Percentiles rank a stretch among this genome's conserved stretches.
Evolutionary conservation across 2,888 invertebrate species (phyloP).

Genomic region (Hemithea aestivaria): DNA sequence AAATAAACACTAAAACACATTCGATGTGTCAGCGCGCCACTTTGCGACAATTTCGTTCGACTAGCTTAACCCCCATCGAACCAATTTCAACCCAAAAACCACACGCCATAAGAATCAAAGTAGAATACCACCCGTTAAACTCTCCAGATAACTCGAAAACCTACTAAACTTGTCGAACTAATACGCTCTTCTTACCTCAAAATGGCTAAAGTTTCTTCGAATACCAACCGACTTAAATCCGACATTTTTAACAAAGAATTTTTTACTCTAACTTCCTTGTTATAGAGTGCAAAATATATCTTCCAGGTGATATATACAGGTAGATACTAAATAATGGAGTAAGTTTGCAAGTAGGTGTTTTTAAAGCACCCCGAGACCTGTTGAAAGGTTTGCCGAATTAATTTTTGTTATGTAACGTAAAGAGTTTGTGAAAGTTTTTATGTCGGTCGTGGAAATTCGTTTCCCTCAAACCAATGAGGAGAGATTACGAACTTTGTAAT

Average conservation of each 20-base stretch:
- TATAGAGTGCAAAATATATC: constrained; percentile 29
- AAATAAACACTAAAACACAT: constrained; percentile 42
- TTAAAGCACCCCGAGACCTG: constrained; percentile 49
- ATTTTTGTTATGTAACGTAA: constrained; percentile 31
- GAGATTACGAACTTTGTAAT: constrained; percentile 7
- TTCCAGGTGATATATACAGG: constrained; percentile 31
- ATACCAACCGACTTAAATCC: constrained; percentile 34
- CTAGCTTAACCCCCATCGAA: constrained; percentile 17
- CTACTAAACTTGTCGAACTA: constrained; percentile 70
- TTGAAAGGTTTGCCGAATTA: constrained; percentile 43
- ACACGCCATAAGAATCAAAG: constrained; percentile 27
- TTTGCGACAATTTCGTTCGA: constrained; percentile 42
- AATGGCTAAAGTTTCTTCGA: constrained; percentile 58
- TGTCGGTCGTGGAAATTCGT: constrained; percentile 8
- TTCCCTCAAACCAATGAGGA: constrained; percentile 13
- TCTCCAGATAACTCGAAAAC: constrained; percentile 58
- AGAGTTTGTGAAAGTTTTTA: constrained; percentile 22
- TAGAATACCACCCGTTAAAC: constrained; percentile 31
- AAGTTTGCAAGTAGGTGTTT: constrained; percentile 51
- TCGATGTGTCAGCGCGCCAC: constrained; percentile 41
- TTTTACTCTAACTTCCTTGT: constrained; percentile 32
- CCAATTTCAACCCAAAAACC: constrained; percentile 28
- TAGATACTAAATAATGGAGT: constrained; percentile 54
- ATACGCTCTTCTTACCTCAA: constrained; percentile 68
- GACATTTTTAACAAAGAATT: constrained; percentile 28